Conservation (phyloP, 1,140 invertebrate genomes). For the Parasteatoda tepidariorum region DNA sequence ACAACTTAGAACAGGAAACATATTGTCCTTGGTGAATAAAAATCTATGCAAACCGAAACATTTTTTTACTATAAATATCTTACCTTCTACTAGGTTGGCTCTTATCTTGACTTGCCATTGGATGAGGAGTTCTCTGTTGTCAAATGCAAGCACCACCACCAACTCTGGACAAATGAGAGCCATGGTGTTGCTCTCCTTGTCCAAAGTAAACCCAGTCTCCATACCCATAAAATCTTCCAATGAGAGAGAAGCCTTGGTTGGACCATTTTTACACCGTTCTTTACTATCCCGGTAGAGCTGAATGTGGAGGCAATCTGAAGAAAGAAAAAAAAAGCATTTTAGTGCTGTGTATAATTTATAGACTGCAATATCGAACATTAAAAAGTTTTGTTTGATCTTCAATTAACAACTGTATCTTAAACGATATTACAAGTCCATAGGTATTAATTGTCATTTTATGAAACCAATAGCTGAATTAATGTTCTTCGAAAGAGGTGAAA, state of each 20-base stretch:
- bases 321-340: not conserved
- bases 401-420: too few relatives aligned
- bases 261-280: slow-evolving; percentile 86
- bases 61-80: too few relatives aligned
- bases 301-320: slow-evolving; percentile 86
- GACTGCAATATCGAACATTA: too few relatives aligned
- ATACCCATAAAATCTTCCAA: slow-evolving; percentile 69
- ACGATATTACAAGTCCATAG: too few relatives aligned
- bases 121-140: slow-evolving; percentile 87
- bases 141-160: slow-evolving; percentile 87
- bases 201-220: slow-evolving; percentile 81
- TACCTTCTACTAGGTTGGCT: slow-evolving; percentile 62
- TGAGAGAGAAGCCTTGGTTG: slow-evolving; percentile 73
- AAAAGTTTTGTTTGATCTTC: too few relatives aligned
- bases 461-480: too few relatives aligned
- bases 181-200: slow-evolving; percentile 91
- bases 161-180: slow-evolving; percentile 91
- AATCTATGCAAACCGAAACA: too few relatives aligned
- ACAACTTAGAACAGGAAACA: too few relatives aligned
- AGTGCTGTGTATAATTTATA: not conserved
- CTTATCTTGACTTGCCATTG: slow-evolving; percentile 88
- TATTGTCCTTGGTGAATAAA: too few relatives aligned
- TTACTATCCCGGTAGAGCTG: slow-evolving; percentile 90
- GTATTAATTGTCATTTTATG: too few relatives aligned
- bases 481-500: too few relatives aligned